Conservation (phyloP, 1,140 invertebrate genomes). For the Calliphora vicina region DNA sequence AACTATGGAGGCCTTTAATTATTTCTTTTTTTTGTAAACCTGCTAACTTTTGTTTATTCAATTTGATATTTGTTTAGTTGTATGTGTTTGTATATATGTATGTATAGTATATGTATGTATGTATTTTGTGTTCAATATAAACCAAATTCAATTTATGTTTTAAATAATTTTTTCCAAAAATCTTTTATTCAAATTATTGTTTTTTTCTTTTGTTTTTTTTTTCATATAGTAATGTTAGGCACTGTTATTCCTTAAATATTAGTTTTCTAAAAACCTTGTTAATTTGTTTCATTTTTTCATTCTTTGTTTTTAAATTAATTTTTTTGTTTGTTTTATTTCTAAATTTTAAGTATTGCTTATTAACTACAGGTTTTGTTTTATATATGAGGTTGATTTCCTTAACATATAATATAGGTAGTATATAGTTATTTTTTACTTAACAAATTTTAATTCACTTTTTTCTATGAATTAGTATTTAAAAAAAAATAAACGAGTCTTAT, state of each 20-base stretch:
- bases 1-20: constrained; percentile 24
- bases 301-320: constrained; percentile 19
- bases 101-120: constrained; percentile 3
- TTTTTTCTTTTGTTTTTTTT: constrained; percentile 16
- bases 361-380: constrained; percentile 14
- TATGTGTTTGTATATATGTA: background rate
- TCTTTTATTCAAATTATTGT: background rate
- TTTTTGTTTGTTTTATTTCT: constrained; percentile 20
- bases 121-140: constrained; percentile 7
- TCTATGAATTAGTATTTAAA: background rate
- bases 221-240: constrained; percentile 37
- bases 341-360: constrained; percentile 35
- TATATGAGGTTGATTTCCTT: constrained; percentile 21
- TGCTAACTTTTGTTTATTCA: constrained; percentile 31
- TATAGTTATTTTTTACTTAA: constrained; percentile 32
- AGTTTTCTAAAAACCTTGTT: constrained; percentile 37
- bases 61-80: too few species aligned
- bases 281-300: constrained; percentile 18
- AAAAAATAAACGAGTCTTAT: constrained; percentile 20
- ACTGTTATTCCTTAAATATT: constrained; percentile 40
- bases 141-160: background rate
- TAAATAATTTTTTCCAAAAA: constrained; percentile 5
- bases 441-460: constrained; percentile 23
- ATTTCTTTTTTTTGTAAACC: constrained; percentile 10
- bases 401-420: constrained; percentile 4